A percentile compares a stretch with the other conserved stretches of the same genome.
Conservation (phyloP, 2,888 invertebrate species). For the Caenorhabditis macrosperma region DNA sequence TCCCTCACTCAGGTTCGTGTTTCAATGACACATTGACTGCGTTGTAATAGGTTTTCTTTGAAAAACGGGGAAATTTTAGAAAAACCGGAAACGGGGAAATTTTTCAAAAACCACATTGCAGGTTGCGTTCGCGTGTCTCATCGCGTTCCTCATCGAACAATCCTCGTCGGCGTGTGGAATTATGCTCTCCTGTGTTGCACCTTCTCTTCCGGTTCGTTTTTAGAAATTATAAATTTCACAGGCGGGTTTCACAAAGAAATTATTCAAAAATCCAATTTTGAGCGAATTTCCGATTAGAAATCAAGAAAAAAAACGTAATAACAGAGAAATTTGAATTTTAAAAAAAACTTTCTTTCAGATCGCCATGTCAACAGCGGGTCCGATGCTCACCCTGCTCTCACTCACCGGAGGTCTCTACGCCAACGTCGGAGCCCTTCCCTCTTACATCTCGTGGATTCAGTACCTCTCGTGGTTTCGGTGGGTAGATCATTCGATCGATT, state of each 20-base stretch:
- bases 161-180: constrained; percentile 74
- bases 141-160: constrained; percentile 71
- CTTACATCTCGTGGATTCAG: constrained; percentile 77
- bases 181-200: constrained; percentile 76
- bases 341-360: constrained; percentile 41
- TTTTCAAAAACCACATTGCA: no score
- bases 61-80: neutral
- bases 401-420: constrained; percentile 79
- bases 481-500: constrained; percentile 1
- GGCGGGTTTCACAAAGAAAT: neutral
- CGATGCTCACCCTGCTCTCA: constrained; percentile 76
- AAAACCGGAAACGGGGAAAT: no score
- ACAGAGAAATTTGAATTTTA: neutral
- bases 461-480: constrained; percentile 74
- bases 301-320: neutral
- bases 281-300: neutral
- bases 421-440: constrained; percentile 78
- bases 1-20: constrained; percentile 55
- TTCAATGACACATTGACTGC: neutral
- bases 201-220: constrained; percentile 75
- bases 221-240: no score
- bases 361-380: constrained; percentile 74
- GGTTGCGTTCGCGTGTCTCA: constrained; percentile 64
- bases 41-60: no score
- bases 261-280: neutral